Conservation (phyloP, 2,888 invertebrate species). For the Aspidiotus rigidus region DNA sequence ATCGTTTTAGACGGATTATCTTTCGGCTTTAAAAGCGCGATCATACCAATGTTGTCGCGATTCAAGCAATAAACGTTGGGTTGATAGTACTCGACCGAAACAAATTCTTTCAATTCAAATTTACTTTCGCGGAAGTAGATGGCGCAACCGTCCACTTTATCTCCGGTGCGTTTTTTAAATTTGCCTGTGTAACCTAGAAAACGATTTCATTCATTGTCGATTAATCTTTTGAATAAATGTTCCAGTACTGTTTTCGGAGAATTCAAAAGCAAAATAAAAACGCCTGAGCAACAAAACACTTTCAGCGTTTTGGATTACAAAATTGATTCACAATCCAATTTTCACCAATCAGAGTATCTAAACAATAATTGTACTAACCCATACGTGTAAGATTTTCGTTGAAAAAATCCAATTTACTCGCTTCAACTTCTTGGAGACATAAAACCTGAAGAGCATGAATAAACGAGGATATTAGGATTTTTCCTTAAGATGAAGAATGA, state of each 20-base stretch:
- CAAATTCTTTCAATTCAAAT: conserved; percentile 57
- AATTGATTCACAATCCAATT: no score
- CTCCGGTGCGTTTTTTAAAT: conserved; percentile 74
- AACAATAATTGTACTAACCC: conserved; percentile 40
- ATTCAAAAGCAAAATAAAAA: no score
- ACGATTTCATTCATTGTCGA: not conserved
- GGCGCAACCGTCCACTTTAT: conserved; percentile 79
- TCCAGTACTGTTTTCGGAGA: no score
- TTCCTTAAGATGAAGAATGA: conserved; percentile 36
- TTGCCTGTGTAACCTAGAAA: conserved; percentile 59
- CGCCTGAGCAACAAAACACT: not conserved
- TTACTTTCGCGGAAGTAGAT: conserved; percentile 64
- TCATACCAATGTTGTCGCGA: conserved; percentile 78
- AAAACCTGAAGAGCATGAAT: conserved; percentile 54
- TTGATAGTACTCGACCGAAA: conserved; percentile 59
- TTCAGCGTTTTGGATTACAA: not conserved
- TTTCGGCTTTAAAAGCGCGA: conserved; percentile 61
- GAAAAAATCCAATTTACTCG: conserved; percentile 57
- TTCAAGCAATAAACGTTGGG: conserved; percentile 44
- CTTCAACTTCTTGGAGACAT: conserved; percentile 86
- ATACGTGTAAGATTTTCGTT: conserved; percentile 44
- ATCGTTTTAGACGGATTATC: conserved; percentile 46
- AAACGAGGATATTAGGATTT: conserved; percentile 21
- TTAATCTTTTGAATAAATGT: conserved; percentile 10
- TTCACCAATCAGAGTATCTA: no score